A percentile compares a stretch with the other conserved stretches of the same genome.
phyloP scores from a whole-genome alignment of 2,888 invertebrate species.

The Hipparchia sbordonii region DNA sequence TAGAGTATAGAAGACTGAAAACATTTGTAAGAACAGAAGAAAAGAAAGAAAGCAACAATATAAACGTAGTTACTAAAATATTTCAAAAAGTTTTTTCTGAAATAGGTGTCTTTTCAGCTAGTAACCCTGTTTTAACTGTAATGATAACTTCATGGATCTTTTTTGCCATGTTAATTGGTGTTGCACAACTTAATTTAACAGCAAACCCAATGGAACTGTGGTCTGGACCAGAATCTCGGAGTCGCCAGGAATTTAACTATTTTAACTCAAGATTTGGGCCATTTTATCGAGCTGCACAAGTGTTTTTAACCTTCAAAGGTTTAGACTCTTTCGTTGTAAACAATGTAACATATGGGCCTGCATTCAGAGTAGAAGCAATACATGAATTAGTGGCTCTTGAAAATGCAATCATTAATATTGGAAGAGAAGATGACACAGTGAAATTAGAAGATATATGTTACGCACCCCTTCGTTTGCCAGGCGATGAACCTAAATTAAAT shows the following conservation, averaged over 20 bases:
- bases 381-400: constrained; percentile 88
- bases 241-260: constrained; percentile 92
- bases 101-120: constrained; percentile 84
- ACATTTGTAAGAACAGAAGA: constrained; percentile 28
- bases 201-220: constrained; percentile 96
- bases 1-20: constrained; percentile 44
- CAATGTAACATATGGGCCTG: constrained; percentile 88
- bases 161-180: constrained; percentile 86
- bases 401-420: constrained; percentile 84
- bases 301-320: constrained; percentile 88
- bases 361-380: constrained; percentile 90
- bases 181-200: constrained; percentile 86
- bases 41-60: constrained; percentile 32
- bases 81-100: constrained; percentile 62
- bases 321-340: constrained; percentile 65
- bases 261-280: constrained; percentile 94
- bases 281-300: constrained; percentile 94
- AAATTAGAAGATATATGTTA: constrained; percentile 87
- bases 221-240: constrained; percentile 92
- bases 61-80: constrained; percentile 51
- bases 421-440: constrained; percentile 78
- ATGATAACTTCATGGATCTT: constrained; percentile 84
- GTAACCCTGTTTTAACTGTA: constrained; percentile 85
- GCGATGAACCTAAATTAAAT: constrained; percentile 74
- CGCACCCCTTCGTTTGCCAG: constrained; percentile 89